Evolutionary conservation across 1,140 invertebrate species (phyloP), one percentile per base, ranked within the genome.

Genomic region (Atta cephalotes): DNA sequence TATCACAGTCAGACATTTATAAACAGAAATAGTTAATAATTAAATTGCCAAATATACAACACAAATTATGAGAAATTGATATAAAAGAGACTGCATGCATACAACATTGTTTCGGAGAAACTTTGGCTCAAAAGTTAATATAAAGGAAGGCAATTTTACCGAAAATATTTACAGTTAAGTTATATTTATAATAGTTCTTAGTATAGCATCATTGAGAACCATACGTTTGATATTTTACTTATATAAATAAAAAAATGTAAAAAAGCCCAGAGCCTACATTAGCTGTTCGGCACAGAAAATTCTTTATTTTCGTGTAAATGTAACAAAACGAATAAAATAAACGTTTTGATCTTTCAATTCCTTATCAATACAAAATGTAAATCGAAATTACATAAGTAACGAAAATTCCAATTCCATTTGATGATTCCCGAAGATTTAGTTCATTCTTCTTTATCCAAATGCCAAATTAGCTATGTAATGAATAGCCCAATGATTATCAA

Each of bases 1-100:
- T 89, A 87, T 89, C 88, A 89, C 88, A 89, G 88, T 68, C 53
- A 12, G 45, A 76, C 4, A 45, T 60, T 49, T 74, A 35, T 28
- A 60, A 62, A 74, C 35, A 21, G 39, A 82, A 60, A 14, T 74
- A 25, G 51, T 51, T 74, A 71, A 45, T 12, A 65, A 51, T 9
- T 60, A 35, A 39, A 81, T 21, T 45, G 56, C 31, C 28, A 71
- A 39, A 51, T 79, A 16, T 53, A 35, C 18, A 51, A 71, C 4
- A 66, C n/a, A 58, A 28, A 28, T 14, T 3, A 16, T 39, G 16
- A n/a, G 5, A 80, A 31, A 25, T 62, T 35, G 35, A 49, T 51
- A n/a, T 14, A 68, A 51, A 66, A 39, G 3, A 14, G 18, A 6
- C 35, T 68, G 18, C 28, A 39, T 25, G 56, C 14, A 72, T 12